These are phyloP conservation scores for Chrysodeixis includens DNA, from an alignment of 2,888 invertebrate genomes.

Conservation along the genomic window DNA sequence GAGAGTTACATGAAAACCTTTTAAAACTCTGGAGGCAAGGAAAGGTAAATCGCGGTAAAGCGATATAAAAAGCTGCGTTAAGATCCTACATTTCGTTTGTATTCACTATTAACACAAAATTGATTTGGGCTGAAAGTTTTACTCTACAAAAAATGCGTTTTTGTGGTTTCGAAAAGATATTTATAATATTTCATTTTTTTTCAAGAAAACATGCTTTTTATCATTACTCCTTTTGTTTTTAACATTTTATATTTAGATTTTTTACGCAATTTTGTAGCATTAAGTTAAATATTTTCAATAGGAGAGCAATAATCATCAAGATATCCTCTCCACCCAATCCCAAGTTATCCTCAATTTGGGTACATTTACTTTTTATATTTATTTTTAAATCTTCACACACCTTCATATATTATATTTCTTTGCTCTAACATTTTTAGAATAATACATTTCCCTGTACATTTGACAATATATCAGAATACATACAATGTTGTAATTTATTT, in stretches of 20 bases:
- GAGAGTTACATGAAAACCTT: slow-evolving; percentile 47
- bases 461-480: too few species aligned
- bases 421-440: slow-evolving; percentile 18
- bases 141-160: slow-evolving; percentile 15
- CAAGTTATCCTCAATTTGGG: neutral
- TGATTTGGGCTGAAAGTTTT: slow-evolving; percentile 42
- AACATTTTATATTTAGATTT: too few species aligned
- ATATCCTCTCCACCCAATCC: too few species aligned
- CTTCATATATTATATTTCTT: slow-evolving; percentile 9
- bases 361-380: neutral
- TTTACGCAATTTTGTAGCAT: too few species aligned
- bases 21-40: slow-evolving; percentile 42
- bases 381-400: slow-evolving; percentile 4
- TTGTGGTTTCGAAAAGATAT: slow-evolving; percentile 14
- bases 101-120: too few species aligned
- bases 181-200: too few species aligned
- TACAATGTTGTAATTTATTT: too few species aligned
- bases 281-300: too few species aligned
- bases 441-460: slow-evolving; percentile 53
- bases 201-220: too few species aligned
- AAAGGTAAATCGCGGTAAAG: slow-evolving; percentile 35
- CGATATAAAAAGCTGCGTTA: slow-evolving; percentile 19
- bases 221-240: too few species aligned
- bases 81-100: slow-evolving; percentile 31
- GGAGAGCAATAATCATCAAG: too few species aligned